Percentiles rank a stretch among this genome's conserved stretches.
These are phyloP conservation scores for Pinctada fucata DNA, from an alignment of 2,888 invertebrate species.

Conservation along the genomic window DNA sequence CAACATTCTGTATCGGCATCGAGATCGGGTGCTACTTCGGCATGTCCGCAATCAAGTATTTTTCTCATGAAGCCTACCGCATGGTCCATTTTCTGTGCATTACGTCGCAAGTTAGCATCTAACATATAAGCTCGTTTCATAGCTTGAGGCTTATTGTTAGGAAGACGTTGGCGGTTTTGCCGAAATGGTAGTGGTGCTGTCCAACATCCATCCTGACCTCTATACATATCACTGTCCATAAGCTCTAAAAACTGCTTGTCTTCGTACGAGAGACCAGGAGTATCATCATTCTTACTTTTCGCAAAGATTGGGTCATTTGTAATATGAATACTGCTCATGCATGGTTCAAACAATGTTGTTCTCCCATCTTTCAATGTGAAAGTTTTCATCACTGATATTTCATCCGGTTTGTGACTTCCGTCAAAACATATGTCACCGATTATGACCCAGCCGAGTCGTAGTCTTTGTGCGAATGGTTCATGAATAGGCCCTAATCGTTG, in stretches of 20 bases:
- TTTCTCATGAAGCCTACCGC: constrained; percentile 46
- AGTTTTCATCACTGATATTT: constrained; percentile 11
- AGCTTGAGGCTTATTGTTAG: constrained; percentile 35
- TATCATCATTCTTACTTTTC: no score
- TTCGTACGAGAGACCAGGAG: no score
- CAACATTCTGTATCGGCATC: constrained; percentile 41
- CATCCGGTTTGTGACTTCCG: constrained; percentile 7
- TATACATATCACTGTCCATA: constrained; percentile 24
- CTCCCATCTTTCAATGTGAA: not conserved
- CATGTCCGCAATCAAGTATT: constrained; percentile 38
- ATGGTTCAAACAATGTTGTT: constrained; percentile 8
- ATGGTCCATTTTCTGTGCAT: constrained; percentile 35
- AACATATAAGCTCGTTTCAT: constrained; percentile 30
- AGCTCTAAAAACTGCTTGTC: no score
- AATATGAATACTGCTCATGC: no score
- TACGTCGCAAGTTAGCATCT: constrained; percentile 23
- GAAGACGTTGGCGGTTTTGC: constrained; percentile 10
- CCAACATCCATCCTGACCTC: constrained; percentile 1
- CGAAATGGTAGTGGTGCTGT: constrained; percentile 27
- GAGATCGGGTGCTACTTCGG: constrained; percentile 43
- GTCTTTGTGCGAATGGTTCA: constrained; percentile 25
- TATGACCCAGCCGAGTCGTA: constrained; percentile 18
- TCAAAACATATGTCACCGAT: constrained; percentile 23
- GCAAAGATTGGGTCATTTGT: no score
- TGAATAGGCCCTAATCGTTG: constrained; percentile 15